Conservation (phyloP, 2,113 vertebrate genomes). For the Actenoides hombroni region DNA sequence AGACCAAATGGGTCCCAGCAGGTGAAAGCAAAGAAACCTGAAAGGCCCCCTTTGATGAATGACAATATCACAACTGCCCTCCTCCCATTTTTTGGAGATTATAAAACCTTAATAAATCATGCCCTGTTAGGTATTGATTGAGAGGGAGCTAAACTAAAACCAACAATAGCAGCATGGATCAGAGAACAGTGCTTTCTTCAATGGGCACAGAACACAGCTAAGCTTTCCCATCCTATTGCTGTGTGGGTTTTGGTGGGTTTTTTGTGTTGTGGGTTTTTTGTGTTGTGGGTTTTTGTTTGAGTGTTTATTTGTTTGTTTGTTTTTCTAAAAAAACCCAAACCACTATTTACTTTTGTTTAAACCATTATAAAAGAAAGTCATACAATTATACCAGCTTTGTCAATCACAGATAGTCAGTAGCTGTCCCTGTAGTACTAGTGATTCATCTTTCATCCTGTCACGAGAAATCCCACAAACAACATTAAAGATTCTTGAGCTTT, state of each 20-base stretch:
- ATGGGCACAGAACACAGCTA: conserved; percentile 63
- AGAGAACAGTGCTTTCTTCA: conserved; percentile 72
- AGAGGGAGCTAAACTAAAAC: conserved; percentile 89
- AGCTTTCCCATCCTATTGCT: conserved; percentile 22
- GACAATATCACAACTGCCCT: conserved; percentile 84
- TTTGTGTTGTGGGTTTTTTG: background rate
- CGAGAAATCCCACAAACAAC: conserved; percentile 35
- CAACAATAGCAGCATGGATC: conserved; percentile 84
- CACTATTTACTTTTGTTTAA: conserved; percentile 64
- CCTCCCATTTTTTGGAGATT: conserved; percentile 81
- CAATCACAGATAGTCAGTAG: conserved; percentile 13
- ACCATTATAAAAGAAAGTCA: conserved; percentile 48
- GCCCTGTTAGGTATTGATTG: conserved; percentile 88
- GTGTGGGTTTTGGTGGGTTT: background rate
- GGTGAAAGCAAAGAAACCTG: conserved; percentile 97
- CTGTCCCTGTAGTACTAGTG: background rate
- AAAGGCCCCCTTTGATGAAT: conserved; percentile 87
- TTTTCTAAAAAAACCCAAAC: background rate
- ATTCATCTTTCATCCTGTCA: conserved; percentile 47
- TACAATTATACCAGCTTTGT: conserved; percentile 56
- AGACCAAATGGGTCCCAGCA: conserved; percentile 96
- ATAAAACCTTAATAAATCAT: conserved; percentile 94
- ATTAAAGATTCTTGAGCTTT: conserved; percentile 22
- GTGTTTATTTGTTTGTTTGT: background rate
- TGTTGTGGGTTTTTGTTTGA: too few relatives aligned